Base-by-base conservation (phyloP, 2,113 vertebrate genomes). In the Asarcornis scutulata region DNA sequence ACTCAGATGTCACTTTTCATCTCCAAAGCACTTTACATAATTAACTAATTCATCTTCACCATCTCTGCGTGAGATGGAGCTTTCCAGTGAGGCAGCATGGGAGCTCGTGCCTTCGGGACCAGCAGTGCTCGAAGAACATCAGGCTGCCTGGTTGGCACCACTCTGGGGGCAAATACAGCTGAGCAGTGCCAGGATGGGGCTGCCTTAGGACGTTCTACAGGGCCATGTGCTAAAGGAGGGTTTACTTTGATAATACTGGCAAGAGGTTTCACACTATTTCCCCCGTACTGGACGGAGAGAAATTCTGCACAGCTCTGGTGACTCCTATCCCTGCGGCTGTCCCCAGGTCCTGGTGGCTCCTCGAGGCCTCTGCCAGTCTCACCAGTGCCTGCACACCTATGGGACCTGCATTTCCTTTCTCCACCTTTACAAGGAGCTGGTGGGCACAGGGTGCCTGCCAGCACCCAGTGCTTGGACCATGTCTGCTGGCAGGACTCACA, bases 1-100 rank as follows among this genome's bases (percentile, higher is more conserved):
- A 84, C 76, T 96, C 58, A 94, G 72, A 46, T 93, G 92, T 94
- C 92, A 92, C 83, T 89, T 96, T 92, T 92, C 66, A 72, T 82
- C 80, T 96, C 66, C 80, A 79, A 88, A 90, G 69, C 69, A 58
- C 86, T 96, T 94, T 69, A 91, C 69, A 50, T 95, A 91, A 96
- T 96, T 93, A 94, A 86, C 76, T 78, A 88, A 94, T 72, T 93
- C 60, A 68, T 86, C 84, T 89, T 94, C 36, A 63, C 86, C 34
- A 53, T 66, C 80, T 22, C 90, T 67, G 42, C 68, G 63, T 81
- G 88, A 93, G 68, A 40, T 42, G 18, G 31, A 93, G 34, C 6
- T 68, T 86, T 93, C 67, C 58, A 75, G 34, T 27, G 34, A 90
- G 53, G 73, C 42, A 56, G 64, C 23, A 25, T 1, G 1, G 68